Evolutionary conservation across 2,113 vertebrate species (phyloP), one percentile per base, ranked within the genome.

Genomic region (Rhineura floridana): DNA sequence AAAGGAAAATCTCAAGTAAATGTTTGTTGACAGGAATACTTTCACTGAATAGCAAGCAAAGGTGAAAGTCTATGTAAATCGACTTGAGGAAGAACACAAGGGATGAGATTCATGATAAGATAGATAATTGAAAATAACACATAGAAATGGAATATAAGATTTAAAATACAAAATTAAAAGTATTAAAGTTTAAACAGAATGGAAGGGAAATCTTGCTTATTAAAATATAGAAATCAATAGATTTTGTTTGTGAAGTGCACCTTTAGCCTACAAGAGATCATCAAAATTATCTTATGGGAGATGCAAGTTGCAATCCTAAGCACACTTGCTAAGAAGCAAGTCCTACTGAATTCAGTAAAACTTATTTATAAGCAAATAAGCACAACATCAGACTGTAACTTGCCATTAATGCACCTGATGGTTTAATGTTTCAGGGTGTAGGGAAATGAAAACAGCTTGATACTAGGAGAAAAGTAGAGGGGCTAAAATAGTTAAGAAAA

Each of bases 111-210:
- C 23, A 62, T 65, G 30, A 62, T 84, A 87, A 91, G 87, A 46
- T 50, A 70, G 62, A 63, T 84, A 89, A 13, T 52, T 30, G 12
- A 80, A 42, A 83, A 72, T 11, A 33, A 6, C 44, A 21, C 19
- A 15, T 83, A 86, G 23, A 59, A 36, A 46, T 90, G n/a, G 9
- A 86, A 91, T 33, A 69, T 50, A 87, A 67, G 59, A 86, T n/a
- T 72, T 48, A 46, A 85, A 91, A 48, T 90, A 50, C 39, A 42
- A 75, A 91, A 83, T 21, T 63, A n/a, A 86, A 92, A 86, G n/a
- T 39, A 50, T 59, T 2, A 88, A 87, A 73, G 42, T n/a, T 82
- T 79, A 80, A 79, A 39, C 10, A 25, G 30, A 87, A 89, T 65
- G 48, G 55, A 84, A 23, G 44, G 10, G 77, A 90, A 81, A 4